Evolutionary conservation across 2,888 invertebrate genomes (phyloP).

Genomic region (Ganaspis brasiliensis): DNA sequence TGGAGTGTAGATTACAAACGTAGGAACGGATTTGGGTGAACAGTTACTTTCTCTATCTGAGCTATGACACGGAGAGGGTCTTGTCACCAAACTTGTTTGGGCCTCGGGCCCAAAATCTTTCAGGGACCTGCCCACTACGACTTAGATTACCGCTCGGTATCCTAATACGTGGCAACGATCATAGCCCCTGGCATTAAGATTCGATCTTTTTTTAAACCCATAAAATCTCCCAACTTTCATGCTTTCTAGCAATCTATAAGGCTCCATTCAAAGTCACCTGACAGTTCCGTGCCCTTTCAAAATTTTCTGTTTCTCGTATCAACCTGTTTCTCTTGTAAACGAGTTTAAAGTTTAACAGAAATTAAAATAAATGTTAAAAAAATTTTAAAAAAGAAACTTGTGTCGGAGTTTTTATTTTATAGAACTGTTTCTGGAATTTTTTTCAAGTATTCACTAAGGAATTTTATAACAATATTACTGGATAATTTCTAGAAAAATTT

Average conservation of each 20-base stretch:
- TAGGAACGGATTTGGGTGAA: conserved; percentile 54
- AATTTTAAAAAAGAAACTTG: too few relatives aligned
- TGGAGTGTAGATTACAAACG: conserved; percentile 52
- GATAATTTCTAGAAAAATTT: too few relatives aligned
- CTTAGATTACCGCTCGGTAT: conserved; percentile 60
- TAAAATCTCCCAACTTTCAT: conserved; percentile 17
- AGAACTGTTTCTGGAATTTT: too few relatives aligned
- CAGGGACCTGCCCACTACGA: conserved; percentile 66
- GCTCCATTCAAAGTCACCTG: not conserved
- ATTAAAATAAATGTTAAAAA: too few relatives aligned
- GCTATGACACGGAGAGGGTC: conserved; percentile 63
- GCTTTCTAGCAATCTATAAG: conserved; percentile 9
- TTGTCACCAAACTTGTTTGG: conserved; percentile 79
- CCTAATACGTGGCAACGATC: conserved; percentile 71
- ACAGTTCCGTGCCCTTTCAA: not conserved
- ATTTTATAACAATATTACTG: too few relatives aligned
- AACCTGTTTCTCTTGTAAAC: too few relatives aligned
- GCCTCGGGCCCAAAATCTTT: conserved; percentile 57
- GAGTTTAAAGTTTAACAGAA: too few relatives aligned
- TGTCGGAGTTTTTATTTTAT: too few relatives aligned
- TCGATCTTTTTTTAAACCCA: conserved; percentile 15
- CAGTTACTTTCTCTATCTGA: conserved; percentile 70
- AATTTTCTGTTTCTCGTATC: too few relatives aligned
- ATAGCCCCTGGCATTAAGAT: conserved; percentile 53
- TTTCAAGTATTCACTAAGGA: too few relatives aligned